Evolutionary conservation across 2,888 invertebrate species (phyloP).

Genomic region (Resseliella maxima): DNA sequence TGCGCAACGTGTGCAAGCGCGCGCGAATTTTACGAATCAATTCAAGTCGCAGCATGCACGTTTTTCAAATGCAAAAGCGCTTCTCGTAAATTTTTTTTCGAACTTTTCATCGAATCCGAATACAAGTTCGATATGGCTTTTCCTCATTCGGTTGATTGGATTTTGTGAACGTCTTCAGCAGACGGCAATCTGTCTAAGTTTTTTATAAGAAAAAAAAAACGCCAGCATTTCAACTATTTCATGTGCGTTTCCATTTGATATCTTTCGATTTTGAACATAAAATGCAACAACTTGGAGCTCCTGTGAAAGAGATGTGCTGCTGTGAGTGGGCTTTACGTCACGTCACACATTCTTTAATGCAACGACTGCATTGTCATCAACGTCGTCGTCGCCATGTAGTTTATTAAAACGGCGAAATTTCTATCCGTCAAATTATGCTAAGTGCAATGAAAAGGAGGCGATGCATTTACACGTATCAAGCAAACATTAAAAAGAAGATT

Average conservation of each 20-base stretch:
- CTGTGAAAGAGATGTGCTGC: not conserved
- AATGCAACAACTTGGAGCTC: not conserved
- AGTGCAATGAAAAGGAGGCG: not conserved
- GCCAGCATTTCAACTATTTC: not conserved
- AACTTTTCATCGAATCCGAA: not conserved
- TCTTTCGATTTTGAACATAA: conserved; percentile 4
- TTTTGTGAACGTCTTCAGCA: not conserved
- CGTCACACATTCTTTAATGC: conserved; percentile 1
- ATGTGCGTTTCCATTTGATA: not conserved
- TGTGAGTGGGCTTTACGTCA: conserved; percentile 44
- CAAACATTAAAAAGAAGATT: not conserved
- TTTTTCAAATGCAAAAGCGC: not conserved
- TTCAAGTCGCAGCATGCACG: not conserved
- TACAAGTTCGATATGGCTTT: not conserved
- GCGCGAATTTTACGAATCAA: conserved; percentile 5
- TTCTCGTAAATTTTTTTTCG: conserved; percentile 1
- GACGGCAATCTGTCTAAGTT: conserved; percentile 37
- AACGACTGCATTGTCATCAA: not conserved
- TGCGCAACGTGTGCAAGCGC: not conserved
- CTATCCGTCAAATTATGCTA: not conserved
- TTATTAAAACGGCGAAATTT: not conserved
- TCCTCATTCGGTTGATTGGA: not conserved
- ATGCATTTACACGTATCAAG: conserved; percentile 35
- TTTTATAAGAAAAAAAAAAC: not conserved
- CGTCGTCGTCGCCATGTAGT: not conserved